phyloP scores from a whole-genome alignment of 2,113 vertebrate genomes.

The Salvator merianae region DNA sequence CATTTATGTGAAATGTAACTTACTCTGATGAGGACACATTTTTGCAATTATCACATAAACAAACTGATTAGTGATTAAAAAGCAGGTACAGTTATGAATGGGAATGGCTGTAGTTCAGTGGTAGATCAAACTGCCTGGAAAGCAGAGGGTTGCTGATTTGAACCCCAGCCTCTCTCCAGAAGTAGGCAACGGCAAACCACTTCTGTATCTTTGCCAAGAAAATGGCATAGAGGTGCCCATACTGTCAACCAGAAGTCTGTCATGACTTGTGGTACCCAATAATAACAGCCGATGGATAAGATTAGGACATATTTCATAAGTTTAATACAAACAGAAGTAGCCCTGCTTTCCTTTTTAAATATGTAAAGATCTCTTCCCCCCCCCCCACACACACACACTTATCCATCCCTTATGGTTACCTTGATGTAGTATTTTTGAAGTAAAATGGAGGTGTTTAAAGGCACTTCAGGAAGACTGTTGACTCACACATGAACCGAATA shows the following conservation, averaged over 20 bases:
- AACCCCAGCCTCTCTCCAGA: too few relatives aligned
- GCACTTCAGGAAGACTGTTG: neutral
- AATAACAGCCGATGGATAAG: too few relatives aligned
- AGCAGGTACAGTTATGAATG: neutral
- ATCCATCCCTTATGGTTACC: neutral
- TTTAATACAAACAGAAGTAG: neutral
- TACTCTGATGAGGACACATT: neutral
- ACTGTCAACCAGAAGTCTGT: too few relatives aligned
- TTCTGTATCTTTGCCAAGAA: too few relatives aligned
- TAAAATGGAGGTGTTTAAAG: neutral
- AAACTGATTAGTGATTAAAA: neutral
- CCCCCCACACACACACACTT: neutral
- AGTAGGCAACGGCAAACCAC: too few relatives aligned
- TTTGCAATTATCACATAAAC: neutral
- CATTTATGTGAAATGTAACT: neutral
- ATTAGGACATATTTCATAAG: neutral
- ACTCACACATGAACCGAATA: neutral
- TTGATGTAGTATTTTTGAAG: neutral
- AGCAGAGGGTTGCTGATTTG: too few relatives aligned
- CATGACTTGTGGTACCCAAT: too few relatives aligned
- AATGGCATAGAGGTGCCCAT: too few relatives aligned
- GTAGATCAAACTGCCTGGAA: too few relatives aligned
- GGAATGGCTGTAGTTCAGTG: too few relatives aligned
- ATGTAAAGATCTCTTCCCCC: too few relatives aligned
- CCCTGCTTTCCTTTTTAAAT: neutral